Evolutionary conservation across 2,888 invertebrate species (phyloP).

Genomic region (Acanthacorydalis orientalis): DNA sequence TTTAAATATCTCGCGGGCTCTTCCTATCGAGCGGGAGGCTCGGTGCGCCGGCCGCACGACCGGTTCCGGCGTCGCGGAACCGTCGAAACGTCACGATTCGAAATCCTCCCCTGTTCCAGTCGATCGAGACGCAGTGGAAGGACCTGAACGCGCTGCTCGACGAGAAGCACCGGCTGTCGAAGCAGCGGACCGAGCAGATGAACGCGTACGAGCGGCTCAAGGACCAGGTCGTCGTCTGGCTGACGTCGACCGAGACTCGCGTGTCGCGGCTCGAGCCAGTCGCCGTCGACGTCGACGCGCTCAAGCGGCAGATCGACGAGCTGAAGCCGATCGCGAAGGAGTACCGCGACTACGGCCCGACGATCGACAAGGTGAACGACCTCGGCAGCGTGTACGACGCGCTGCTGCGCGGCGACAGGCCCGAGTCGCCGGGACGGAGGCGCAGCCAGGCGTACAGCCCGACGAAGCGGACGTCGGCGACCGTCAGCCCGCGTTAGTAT

Average conservation of each 20-base stretch:
- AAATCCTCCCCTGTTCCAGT: constrained; percentile 17
- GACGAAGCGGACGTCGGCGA: constrained; percentile 49
- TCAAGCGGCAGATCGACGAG: constrained; percentile 71
- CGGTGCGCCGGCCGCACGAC: too few species aligned
- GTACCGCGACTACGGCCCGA: constrained; percentile 68
- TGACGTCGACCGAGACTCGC: constrained; percentile 60
- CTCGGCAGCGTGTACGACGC: constrained; percentile 76
- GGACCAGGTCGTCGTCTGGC: constrained; percentile 72
- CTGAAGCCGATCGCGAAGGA: constrained; percentile 74
- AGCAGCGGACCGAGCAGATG: constrained; percentile 70
- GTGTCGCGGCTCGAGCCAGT: constrained; percentile 66
- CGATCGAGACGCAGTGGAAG: constrained; percentile 77
- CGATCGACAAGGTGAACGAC: constrained; percentile 83
- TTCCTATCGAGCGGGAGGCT: too few species aligned
- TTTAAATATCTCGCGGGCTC: too few species aligned
- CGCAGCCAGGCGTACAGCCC: constrained; percentile 59
- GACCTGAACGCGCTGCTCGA: constrained; percentile 67
- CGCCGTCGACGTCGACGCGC: constrained; percentile 71
- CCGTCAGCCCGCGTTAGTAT: constrained; percentile 39
- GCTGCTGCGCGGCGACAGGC: constrained; percentile 54
- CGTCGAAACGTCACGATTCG: not conserved
- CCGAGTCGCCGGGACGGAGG: constrained; percentile 63
- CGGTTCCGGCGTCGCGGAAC: too few species aligned
- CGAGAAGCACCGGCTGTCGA: constrained; percentile 70
- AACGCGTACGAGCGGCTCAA: constrained; percentile 72